phyloP scores from a whole-genome alignment of 2,888 invertebrate genomes.

The Physocephala rufipes region DNA sequence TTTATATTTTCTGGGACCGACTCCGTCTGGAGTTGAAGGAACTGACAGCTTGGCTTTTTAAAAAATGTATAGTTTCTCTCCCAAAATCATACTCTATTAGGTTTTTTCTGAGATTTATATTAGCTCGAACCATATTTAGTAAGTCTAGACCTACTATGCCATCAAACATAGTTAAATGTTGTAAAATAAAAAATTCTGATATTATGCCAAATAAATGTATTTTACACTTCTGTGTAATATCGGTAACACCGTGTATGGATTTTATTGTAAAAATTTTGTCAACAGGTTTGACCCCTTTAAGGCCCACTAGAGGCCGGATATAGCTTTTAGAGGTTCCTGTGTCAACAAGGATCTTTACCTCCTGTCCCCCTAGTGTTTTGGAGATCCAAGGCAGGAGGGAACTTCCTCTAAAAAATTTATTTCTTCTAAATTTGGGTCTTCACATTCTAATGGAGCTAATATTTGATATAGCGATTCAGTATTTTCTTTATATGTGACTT shows the following conservation, averaged over 20 bases:
- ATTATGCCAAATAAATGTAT: constrained; percentile 38
- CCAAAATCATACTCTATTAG: not conserved
- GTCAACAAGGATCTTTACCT: not conserved
- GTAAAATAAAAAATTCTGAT: constrained; percentile 41
- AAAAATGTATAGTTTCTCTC: not conserved
- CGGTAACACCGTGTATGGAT: constrained; percentile 34
- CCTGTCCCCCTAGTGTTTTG: not conserved
- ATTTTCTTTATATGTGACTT: not conserved
- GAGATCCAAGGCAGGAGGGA: not conserved
- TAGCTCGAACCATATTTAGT: constrained; percentile 40
- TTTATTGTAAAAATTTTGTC: constrained; percentile 29
- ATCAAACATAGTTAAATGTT: constrained; percentile 42
- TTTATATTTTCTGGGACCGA: too few species aligned
- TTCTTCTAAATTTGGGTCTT: constrained; percentile 8
- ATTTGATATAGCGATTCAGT: constrained; percentile 1
- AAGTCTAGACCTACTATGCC: constrained; percentile 44
- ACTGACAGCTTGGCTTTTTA: not conserved
- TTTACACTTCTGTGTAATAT: constrained; percentile 40
- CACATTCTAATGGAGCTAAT: not conserved
- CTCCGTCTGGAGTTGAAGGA: too few species aligned
- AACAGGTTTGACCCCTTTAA: constrained; percentile 20
- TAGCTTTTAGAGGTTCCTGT: constrained; percentile 28
- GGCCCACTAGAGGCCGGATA: constrained; percentile 23
- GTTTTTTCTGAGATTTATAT: constrained; percentile 36
- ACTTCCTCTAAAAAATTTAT: constrained; percentile 4